Conservation (phyloP, 53 echinoderm and acorn worm species). For the Echinarachnius parma region DNA sequence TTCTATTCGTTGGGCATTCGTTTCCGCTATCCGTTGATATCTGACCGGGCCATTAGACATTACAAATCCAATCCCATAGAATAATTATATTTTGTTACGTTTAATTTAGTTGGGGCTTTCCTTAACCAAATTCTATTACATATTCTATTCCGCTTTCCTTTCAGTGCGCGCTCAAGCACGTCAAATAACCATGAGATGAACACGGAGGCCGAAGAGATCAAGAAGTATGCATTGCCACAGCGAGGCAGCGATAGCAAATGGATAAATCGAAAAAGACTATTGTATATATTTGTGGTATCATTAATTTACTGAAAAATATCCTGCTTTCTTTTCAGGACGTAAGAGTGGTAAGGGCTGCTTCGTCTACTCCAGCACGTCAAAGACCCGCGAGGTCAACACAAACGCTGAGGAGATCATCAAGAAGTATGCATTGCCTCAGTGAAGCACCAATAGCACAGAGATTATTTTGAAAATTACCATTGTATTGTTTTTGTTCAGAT, state of each 20-base stretch:
- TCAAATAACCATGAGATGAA: constrained; percentile 76
- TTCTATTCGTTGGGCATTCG: too few species aligned
- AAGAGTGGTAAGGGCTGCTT: constrained; percentile 92
- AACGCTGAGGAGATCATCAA: constrained; percentile 78
- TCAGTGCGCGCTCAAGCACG: constrained; percentile 63
- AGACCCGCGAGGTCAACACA: constrained; percentile 69
- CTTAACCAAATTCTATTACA: too few species aligned
- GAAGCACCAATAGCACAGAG: too few species aligned
- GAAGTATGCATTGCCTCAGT: constrained; percentile 61
- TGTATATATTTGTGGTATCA: too few species aligned
- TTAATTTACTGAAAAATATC: not conserved
- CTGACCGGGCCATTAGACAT: too few species aligned
- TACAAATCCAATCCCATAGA: too few species aligned
- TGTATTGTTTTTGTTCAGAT: too few species aligned
- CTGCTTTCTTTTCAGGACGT: constrained; percentile 64
- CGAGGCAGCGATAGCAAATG: constrained; percentile 65
- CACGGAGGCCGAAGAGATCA: constrained; percentile 69
- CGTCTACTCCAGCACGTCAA: constrained; percentile 60
- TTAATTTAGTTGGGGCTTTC: too few species aligned
- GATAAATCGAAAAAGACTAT: not conserved
- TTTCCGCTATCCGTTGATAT: too few species aligned
- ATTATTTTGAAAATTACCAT: too few species aligned
- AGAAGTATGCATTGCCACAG: constrained; percentile 64
- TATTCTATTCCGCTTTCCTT: too few species aligned
- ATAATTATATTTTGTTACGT: too few species aligned